phyloP scores from a whole-genome alignment of 2,113 vertebrate species.

The Indri indri region DNA sequence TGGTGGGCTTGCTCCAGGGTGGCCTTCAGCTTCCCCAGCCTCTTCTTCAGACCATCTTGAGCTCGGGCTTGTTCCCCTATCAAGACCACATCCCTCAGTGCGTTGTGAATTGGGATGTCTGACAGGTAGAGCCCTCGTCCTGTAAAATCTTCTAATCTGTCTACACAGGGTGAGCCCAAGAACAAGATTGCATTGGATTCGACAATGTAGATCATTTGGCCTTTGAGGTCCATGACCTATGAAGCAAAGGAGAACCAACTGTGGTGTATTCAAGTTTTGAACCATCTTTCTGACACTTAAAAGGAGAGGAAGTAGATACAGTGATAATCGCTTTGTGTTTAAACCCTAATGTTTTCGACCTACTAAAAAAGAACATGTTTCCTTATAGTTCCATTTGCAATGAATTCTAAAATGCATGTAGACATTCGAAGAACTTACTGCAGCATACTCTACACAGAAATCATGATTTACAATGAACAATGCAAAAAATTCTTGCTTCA shows the following conservation, averaged over 20 bases:
- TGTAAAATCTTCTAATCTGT: constrained; percentile 96
- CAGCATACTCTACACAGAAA: neutral
- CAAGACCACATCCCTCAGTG: constrained; percentile 95
- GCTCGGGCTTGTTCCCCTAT: constrained; percentile 97
- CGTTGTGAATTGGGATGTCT: constrained; percentile 98
- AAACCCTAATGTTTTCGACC: neutral
- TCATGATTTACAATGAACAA: neutral
- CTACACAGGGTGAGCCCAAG: constrained; percentile 97
- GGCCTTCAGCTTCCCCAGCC: constrained; percentile 96
- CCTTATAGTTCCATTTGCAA: neutral
- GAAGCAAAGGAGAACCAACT: constrained; percentile 66
- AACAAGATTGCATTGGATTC: constrained; percentile 95
- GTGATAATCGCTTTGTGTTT: neutral
- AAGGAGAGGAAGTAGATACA: neutral
- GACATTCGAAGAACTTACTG: neutral
- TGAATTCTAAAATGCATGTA: neutral
- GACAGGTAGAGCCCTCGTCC: constrained; percentile 96
- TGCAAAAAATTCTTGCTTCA: neutral
- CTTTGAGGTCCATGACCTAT: constrained; percentile 98
- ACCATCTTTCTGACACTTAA: neutral
- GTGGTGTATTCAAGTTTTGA: neutral
- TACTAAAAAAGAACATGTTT: neutral
- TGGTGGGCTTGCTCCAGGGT: constrained; percentile 95
- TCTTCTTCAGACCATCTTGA: constrained; percentile 97
- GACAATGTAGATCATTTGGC: constrained; percentile 98